These are phyloP conservation scores for Montipora capricornis DNA, from an alignment of 64 coral and sea anemone species.

Conservation along the genomic window DNA sequence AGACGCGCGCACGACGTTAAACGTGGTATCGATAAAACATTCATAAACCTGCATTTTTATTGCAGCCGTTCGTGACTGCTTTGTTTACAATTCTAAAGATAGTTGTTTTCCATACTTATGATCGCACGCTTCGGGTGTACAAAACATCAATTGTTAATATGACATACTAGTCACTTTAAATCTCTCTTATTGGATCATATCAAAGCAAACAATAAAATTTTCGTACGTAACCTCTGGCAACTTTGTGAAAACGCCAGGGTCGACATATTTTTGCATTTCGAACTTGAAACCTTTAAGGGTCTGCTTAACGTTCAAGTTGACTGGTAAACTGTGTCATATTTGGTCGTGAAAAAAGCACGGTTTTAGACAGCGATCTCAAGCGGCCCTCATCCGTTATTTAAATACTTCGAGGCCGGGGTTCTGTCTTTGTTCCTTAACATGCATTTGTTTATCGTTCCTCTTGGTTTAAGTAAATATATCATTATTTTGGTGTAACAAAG, in stretches of 20 bases:
- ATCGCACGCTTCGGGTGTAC: background rate
- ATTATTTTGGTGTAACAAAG: background rate
- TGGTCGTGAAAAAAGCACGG: background rate
- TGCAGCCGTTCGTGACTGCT: slow-evolving; percentile 31
- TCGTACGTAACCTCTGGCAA: too few species aligned
- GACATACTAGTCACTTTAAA: slow-evolving; percentile 17
- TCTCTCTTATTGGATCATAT: background rate
- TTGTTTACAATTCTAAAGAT: slow-evolving; percentile 29
- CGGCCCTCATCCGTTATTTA: slow-evolving; percentile 17
- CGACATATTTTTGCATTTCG: background rate
- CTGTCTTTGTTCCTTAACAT: background rate
- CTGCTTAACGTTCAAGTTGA: background rate
- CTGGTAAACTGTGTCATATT: background rate
- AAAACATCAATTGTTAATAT: slow-evolving; percentile 48
- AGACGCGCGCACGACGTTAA: slow-evolving; percentile 8
- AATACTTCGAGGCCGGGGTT: background rate
- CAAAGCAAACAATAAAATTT: background rate
- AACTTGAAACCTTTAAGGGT: background rate
- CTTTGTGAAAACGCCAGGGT: background rate
- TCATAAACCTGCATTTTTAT: slow-evolving; percentile 7
- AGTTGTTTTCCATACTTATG: background rate
- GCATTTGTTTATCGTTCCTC: slow-evolving; percentile 1
- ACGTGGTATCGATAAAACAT: slow-evolving; percentile 7
- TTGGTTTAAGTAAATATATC: background rate
- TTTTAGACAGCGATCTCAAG: background rate